These are phyloP conservation scores for Galleria mellonella DNA, from an alignment of 1,140 invertebrate genomes.

Conservation along the genomic window DNA sequence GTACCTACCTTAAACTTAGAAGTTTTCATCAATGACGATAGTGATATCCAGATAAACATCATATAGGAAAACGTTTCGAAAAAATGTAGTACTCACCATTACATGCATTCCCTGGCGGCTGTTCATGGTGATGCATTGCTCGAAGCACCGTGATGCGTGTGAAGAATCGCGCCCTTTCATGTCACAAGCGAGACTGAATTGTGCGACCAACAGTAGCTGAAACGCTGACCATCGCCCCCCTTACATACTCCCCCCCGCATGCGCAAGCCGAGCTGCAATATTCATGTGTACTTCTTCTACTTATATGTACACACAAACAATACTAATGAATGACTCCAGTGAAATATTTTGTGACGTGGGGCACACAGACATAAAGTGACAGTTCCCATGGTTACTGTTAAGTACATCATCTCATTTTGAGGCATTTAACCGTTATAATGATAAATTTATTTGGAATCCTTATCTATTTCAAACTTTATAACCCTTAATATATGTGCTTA, in stretches of 20 bases:
- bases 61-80: background rate
- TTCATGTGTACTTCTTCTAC: conserved; percentile 16
- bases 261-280: conserved; percentile 36
- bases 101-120: conserved; percentile 67
- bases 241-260: conserved; percentile 34
- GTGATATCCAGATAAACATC: too few species aligned
- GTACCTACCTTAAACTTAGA: too few species aligned
- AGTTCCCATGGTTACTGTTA: too few species aligned
- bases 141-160: conserved; percentile 70
- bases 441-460: too few species aligned
- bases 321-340: conserved; percentile 37
- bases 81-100: conserved; percentile 50
- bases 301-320: background rate
- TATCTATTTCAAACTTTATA: too few species aligned
- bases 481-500: too few species aligned
- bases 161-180: conserved; percentile 69
- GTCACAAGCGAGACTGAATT: conserved; percentile 70
- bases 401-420: too few species aligned
- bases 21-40: too few species aligned
- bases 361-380: background rate
- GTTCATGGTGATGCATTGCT: conserved; percentile 73
- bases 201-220: conserved; percentile 42
- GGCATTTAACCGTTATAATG: too few species aligned
- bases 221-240: conserved; percentile 43
- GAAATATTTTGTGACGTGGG: too few species aligned